Base-by-base conservation (phyloP, 2,888 invertebrate species). In the Patella pellucida region DNA sequence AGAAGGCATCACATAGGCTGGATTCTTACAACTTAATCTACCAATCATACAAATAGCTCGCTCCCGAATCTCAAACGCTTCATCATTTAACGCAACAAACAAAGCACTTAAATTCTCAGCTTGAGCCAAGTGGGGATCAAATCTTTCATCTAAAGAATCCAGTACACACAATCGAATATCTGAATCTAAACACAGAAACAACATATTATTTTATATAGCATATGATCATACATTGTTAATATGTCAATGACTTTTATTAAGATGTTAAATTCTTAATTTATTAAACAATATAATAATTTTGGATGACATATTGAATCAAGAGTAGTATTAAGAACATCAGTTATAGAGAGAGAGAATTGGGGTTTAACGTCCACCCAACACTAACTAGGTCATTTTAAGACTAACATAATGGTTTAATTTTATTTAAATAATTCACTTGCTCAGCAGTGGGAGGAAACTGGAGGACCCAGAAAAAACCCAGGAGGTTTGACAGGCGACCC, bases 1-100 rank as follows among this genome's bases (percentile, higher is more conserved):
- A 15, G 97, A 96, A 0, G 99, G 99, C 95, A 99, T 97, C 1
- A 99, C 97, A 91, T 98, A 98, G 0, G 99, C 98, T 0, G 99
- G 99, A 92, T 99, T 99, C 89, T 98, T 95, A 41, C 94, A 94
- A 86, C 97, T 97, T 77, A 99, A 91, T 76, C 98, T 92, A 0
- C 98, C 99, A 75, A 99, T 95, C 72, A 96, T 97, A 82, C 97
- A 96, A 81, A 99, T 95, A 0, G 98, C 96, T 70, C 97, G 92
- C 91, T 99, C 98, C 52, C 99, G 93, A 80, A 99, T 98, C 91
- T 97, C 97, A 89, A 98, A 96, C 82, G 96, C 95, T 91, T 99
- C 99, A 90, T 99, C 99, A 91, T 99, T 97, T 91, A 99, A 94
- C 0, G 97, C 97, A 76, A 98, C 95, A 87, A 98, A 97, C 14